A percentile compares a stretch with the other conserved stretches of the same genome.
These are phyloP conservation scores for Protosalanx chinensis DNA, from an alignment of 2,797 vertebrate genomes.

Conservation along the genomic window DNA sequence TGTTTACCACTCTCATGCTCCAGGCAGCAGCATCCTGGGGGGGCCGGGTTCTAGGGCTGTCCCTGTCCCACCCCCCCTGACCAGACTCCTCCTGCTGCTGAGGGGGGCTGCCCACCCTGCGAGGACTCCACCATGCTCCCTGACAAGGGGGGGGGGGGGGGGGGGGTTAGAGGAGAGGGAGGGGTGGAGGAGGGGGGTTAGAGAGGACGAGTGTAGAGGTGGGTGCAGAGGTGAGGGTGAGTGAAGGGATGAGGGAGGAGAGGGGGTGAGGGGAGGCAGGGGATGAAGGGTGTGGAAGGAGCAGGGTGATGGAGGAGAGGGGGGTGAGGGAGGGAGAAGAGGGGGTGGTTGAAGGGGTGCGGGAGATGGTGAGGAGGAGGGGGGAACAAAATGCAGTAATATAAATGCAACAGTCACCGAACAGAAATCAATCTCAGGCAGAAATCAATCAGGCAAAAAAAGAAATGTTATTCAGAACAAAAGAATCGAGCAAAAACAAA, in stretches of 20 bases:
- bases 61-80: conserved; percentile 90
- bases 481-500: conserved; percentile 67
- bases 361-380: background rate
- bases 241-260: conserved; percentile 19
- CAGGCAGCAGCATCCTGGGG: conserved; percentile 82
- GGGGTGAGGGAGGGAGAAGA: background rate
- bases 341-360: background rate
- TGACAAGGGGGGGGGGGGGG: conserved; percentile 76
- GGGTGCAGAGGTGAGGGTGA: conserved; percentile 61
- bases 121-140: conserved; percentile 93
- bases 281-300: conserved; percentile 10
- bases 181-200: conserved; percentile 6
- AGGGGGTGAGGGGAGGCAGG: conserved; percentile 10
- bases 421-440: background rate
- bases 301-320: background rate
- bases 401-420: conserved; percentile 70
- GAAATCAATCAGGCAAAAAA: conserved; percentile 57
- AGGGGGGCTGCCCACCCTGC: conserved; percentile 89
- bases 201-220: conserved; percentile 37
- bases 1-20: conserved; percentile 96
- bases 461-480: conserved; percentile 26
- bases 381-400: conserved; percentile 56
- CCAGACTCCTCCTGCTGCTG: conserved; percentile 90
- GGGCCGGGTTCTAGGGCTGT: conserved; percentile 86
- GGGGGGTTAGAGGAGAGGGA: conserved; percentile 27